Conservation (phyloP, 2,113 vertebrate genomes). For the Anhinga rufa region DNA sequence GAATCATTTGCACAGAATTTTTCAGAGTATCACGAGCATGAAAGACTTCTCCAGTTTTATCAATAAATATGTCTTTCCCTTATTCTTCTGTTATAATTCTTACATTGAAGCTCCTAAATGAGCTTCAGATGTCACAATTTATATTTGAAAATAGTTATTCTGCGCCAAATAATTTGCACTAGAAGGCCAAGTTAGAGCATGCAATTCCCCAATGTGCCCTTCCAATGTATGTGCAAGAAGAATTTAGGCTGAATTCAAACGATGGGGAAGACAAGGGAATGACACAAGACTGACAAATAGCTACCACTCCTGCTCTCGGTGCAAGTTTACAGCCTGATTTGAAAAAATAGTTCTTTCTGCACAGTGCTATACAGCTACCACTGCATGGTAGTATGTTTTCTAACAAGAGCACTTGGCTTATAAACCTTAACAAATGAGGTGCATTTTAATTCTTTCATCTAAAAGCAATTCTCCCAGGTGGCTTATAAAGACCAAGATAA, state of each 20-base stretch:
- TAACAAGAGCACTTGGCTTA: neutral
- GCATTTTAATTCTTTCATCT: constrained; percentile 27
- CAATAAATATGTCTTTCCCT: neutral
- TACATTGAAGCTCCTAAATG: neutral
- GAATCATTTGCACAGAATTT: neutral
- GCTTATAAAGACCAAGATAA: neutral
- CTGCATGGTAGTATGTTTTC: accelerated
- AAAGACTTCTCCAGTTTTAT: neutral
- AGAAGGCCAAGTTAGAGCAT: neutral
- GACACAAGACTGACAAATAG: neutral
- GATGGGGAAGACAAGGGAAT: neutral
- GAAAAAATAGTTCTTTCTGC: neutral
- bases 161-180: neutral
- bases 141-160: neutral
- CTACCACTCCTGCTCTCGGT: neutral
- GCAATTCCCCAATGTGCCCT: neutral
- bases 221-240: neutral
- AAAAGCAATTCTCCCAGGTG: neutral
- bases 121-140: neutral
- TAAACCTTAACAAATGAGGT: constrained; percentile 6
- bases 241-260: neutral
- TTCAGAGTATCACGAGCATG: neutral
- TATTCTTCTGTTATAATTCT: neutral
- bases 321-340: neutral
- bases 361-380: neutral